Evolutionary conservation across 2,888 invertebrate species (phyloP).

Genomic region (Adineta ricciae): DNA sequence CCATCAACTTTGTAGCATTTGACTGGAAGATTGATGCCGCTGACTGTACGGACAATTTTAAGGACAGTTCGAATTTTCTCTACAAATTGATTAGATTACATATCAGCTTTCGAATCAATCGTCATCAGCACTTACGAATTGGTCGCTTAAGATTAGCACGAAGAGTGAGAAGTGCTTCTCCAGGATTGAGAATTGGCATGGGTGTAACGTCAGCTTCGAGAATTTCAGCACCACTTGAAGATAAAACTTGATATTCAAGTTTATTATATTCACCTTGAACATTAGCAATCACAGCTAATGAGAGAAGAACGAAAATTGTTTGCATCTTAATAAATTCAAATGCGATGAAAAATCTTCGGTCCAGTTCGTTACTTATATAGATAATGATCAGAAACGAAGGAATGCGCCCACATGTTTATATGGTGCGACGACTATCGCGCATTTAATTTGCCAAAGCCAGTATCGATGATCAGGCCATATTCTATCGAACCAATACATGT

Average conservation of each 20-base stretch:
- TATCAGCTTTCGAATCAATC: too few species aligned
- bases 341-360: too few species aligned
- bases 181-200: conserved; percentile 32
- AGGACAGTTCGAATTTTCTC: neutral
- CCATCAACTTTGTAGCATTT: conserved; percentile 30
- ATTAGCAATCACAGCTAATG: neutral
- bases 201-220: neutral
- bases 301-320: neutral
- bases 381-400: too few species aligned
- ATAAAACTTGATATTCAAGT: neutral
- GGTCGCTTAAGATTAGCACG: conserved; percentile 27
- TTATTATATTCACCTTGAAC: neutral
- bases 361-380: too few species aligned
- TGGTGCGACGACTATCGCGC: neutral
- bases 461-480: neutral
- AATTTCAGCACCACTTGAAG: neutral
- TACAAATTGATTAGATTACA: too few species aligned
- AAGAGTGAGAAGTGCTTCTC: conserved; percentile 22
- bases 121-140: too few species aligned
- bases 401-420: neutral
- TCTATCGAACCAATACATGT: neutral
- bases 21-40: conserved; percentile 30
- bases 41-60: neutral
- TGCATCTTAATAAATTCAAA: neutral
- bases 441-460: neutral